Conservation (phyloP, 2,888 invertebrate species). For the Melipona beecheii region DNA sequence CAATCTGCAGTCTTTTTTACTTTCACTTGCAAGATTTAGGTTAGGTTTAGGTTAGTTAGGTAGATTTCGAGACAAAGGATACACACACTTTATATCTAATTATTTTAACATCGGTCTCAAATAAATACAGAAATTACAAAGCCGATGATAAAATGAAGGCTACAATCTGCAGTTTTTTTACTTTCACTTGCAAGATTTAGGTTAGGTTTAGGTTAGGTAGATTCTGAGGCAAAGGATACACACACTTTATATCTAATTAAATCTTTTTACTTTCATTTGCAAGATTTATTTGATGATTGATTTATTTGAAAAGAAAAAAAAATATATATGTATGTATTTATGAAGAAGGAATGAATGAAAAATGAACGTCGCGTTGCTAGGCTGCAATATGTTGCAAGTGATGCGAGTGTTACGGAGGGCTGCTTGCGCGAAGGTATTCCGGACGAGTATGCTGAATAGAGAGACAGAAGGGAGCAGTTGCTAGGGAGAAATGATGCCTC, state of each 20-base stretch:
- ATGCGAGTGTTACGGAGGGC: background rate
- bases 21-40: too few species aligned
- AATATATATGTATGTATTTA: too few species aligned
- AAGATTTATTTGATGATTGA: background rate
- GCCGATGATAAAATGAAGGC: too few species aligned
- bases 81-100: background rate
- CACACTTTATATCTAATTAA: background rate
- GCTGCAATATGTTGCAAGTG: background rate
- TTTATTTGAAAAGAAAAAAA: background rate
- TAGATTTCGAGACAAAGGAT: too few species aligned
- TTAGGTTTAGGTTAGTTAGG: too few species aligned
- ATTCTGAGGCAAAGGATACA: too few species aligned
- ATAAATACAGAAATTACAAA: background rate
- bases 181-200: background rate
- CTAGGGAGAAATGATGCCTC: slow-evolving; percentile 33
- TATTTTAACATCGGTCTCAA: background rate
- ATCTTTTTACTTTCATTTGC: too few species aligned
- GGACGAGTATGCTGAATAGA: slow-evolving; percentile 5
- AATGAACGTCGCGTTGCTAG: background rate
- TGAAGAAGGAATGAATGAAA: too few species aligned
- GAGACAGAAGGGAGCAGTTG: slow-evolving; percentile 4
- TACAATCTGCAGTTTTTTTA: background rate
- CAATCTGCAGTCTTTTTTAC: background rate
- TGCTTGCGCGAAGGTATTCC: slow-evolving; percentile 12
- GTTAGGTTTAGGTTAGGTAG: too few species aligned